These are phyloP conservation scores for Manacus vitellinus DNA, from an alignment of 2,113 vertebrate species.

Conservation along the genomic window DNA sequence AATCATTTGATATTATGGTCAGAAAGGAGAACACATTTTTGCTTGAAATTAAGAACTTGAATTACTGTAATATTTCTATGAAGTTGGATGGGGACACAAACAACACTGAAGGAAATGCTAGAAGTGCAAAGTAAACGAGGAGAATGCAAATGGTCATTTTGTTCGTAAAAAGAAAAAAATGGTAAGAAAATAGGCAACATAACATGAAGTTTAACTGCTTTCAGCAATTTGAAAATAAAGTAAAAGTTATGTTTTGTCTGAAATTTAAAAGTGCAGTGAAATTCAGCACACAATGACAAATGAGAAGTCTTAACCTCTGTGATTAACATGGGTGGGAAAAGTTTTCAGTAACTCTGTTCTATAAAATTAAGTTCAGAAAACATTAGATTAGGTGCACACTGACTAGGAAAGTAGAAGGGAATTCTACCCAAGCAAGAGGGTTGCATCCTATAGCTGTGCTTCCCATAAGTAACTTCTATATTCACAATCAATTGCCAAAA, in stretches of 20 bases:
- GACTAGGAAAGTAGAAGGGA: neutral
- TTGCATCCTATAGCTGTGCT: neutral
- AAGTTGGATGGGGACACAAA: neutral
- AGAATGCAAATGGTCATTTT: neutral
- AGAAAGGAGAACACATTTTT: neutral
- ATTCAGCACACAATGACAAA: neutral
- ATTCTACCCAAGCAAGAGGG: neutral
- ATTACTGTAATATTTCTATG: neutral
- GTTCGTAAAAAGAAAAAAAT: neutral
- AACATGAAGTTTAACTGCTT: neutral
- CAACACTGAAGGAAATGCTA: neutral
- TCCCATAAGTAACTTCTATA: neutral
- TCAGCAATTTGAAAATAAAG: neutral
- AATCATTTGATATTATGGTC: neutral
- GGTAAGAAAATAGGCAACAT: neutral
- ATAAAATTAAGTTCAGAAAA: neutral
- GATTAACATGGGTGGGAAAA: neutral
- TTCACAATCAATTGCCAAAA: neutral
- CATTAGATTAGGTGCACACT: accelerated
- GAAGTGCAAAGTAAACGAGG: neutral
- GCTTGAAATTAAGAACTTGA: neutral
- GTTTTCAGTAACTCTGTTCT: neutral
- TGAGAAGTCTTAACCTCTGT: neutral
- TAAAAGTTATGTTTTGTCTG: neutral
- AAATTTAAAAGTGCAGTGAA: neutral